Base-by-base conservation (phyloP, 2,113 vertebrate species). In the Aythya baeri region DNA sequence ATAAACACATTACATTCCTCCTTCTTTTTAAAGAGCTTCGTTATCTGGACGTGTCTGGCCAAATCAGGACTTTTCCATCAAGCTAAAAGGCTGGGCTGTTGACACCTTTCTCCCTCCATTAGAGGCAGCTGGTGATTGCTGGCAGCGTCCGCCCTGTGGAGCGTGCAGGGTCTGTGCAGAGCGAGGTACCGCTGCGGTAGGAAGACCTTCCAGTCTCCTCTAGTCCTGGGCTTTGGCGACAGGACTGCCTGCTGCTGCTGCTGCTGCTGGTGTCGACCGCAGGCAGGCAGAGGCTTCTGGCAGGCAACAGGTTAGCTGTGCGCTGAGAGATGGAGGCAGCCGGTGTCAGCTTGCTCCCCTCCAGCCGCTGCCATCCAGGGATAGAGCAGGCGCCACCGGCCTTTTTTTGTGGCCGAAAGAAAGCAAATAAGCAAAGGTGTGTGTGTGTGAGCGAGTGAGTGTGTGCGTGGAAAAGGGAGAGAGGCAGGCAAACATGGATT, bases 231-330 rank as follows among this genome's bases (percentile, higher is more conserved):
- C 14, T 88, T 91, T 34, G 17, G 58, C 91, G 83, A 25, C 58
- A 57, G 87, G 66, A 36, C 74, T 84, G 86, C 25, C 6, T 74
- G 89, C 29, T 2, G 26, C 63, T 55, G 83, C 16, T 87, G 87
- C 15, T 55, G 83, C 14, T 87, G 87, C 15, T 73, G 41, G 55
- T 18, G n/a, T 59, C 18, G 38, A 41, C 83, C 1, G 71, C 81
- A 9, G 11, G 91, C 66, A 68, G 58, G 86, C 80, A 68, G 62
- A 78, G 86, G 76, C 92, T 89, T 75, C 90, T 13, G 58, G 88
- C 74, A 49, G 94, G 97, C 98, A 97, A 98, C 98, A 98, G 97
- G 97, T 98, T 94, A 82, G 73, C 86, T 3, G 67, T 66, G 84
- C 72, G 57, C 94, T 25, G 72, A 59, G 52, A 58, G 71, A 91